A percentile compares a stretch with the other conserved stretches of the same genome.
Conservation (phyloP, 2,888 invertebrate genomes). For the Patella caerulea region DNA sequence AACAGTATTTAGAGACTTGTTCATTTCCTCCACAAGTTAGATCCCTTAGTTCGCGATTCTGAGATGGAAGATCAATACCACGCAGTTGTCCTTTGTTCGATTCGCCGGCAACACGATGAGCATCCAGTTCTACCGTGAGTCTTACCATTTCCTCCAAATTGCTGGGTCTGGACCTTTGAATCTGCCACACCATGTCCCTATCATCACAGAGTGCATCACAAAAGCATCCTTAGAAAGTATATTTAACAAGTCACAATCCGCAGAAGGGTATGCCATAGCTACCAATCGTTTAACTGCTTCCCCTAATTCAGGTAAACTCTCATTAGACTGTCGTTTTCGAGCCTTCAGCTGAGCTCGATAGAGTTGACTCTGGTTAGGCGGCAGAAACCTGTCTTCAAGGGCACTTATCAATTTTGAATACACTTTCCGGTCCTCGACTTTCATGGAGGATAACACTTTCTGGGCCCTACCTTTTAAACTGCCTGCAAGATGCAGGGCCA, state of each 20-base stretch:
- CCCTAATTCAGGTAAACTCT: neutral
- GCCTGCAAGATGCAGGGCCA: neutral
- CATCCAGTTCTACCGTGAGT: neutral
- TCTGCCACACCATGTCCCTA: constrained; percentile 3
- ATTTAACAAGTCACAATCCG: neutral
- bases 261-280: neutral
- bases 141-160: constrained; percentile 5
- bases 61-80: too few relatives aligned
- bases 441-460: neutral
- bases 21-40: neutral
- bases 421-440: neutral
- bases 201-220: constrained; percentile 6
- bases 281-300: neutral
- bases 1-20: neutral
- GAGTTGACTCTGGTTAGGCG: neutral
- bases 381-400: neutral
- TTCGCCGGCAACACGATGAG: neutral
- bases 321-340: neutral
- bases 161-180: neutral
- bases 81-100: too few relatives aligned
- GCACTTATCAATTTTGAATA: neutral
- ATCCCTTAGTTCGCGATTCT: too few relatives aligned
- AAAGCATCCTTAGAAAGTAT: neutral
- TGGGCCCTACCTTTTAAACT: constrained; percentile 1
- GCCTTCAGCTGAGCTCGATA: neutral